These are phyloP conservation scores for Pseudocheirus occidentalis DNA, from an alignment of 2,797 vertebrate genomes.

Conservation along the genomic window DNA sequence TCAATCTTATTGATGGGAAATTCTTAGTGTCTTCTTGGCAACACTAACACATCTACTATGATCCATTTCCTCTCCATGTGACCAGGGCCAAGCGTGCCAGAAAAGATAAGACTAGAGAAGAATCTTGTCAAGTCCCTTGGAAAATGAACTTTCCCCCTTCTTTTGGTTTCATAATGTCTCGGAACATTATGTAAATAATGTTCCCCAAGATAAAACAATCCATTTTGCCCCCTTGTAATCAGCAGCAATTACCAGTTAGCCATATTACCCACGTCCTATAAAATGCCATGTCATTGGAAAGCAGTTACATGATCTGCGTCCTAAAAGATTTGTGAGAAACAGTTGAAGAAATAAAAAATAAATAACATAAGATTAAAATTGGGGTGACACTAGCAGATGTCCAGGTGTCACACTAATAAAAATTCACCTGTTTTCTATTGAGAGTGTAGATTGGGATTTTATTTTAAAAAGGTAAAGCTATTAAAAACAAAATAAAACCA, in stretches of 20 bases:
- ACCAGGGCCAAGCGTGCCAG: not conserved
- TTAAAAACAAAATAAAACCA: constrained; percentile 53
- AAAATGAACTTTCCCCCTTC: rapidly evolving
- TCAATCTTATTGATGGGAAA: not conserved
- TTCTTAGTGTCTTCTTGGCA: not conserved
- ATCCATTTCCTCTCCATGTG: not conserved
- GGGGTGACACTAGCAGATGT: constrained; percentile 56
- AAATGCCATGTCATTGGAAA: constrained; percentile 64
- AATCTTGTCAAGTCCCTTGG: rapidly evolving
- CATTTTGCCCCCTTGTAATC: not conserved
- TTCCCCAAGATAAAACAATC: not conserved
- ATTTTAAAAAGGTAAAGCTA: constrained; percentile 74
- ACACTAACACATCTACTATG: not conserved
- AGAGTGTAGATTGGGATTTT: constrained; percentile 64
- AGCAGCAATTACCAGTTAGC: rapidly evolving
- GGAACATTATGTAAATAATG: not conserved
- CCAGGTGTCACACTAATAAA: constrained; percentile 56
- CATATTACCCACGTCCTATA: not conserved
- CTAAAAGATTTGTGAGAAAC: constrained; percentile 63
- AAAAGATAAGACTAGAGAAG: rapidly evolving
- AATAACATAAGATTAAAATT: constrained; percentile 35
- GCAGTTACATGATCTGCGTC: constrained; percentile 53
- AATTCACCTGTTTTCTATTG: constrained; percentile 67
- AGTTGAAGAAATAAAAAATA: constrained; percentile 73
- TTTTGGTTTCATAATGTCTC: not conserved